Base-by-base conservation (phyloP, 2,888 invertebrate genomes). In the Thymelicus acteon region DNA sequence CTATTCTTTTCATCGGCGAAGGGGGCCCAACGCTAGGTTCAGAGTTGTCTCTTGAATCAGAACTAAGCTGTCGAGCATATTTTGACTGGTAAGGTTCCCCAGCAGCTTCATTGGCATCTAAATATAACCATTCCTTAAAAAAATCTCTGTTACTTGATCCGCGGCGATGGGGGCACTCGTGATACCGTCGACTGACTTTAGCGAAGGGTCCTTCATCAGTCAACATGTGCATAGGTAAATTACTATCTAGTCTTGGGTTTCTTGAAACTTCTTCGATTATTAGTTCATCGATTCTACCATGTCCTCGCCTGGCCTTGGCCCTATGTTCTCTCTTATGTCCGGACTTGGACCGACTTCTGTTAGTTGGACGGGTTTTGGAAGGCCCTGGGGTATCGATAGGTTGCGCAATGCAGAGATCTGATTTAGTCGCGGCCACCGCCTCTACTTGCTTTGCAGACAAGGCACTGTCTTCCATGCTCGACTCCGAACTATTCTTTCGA, bases 401-500 rank as follows among this genome's bases (percentile, higher is more conserved):
- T 73, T 89, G 85, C 0, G 82, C 84, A 12, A 89, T 90, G 78
- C 89, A 94, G 72, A 88, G 86, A 82, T 91, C 93, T 31, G 87
- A 89, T 78, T 89, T 91, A 19, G 89, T 91, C 12, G 82, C 84
- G 48, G 90, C 87, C 3, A 85, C 84, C 5, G 84, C 79, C 61
- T 90, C 91, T 4, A 86, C 77, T 60, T 89, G 89, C 75, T 94
- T 94, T 2, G 89, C 78, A 37, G 95, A 93, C 60, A 93, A 90
- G 39, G 95, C 93, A 71, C 94, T 91, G 75, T 96, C 95, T 75
- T 97, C 97, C 83, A 97, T 96, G 78, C 97, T 97, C 75, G 97
- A 97, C 87, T 97, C 97, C 0, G 97, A 97, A 82, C 97, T 98
- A 86, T 98, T 97, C 86, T 98, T 98, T 72, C 98, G 95, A 91